Base-by-base conservation (phyloP, 2,797 vertebrate genomes). In the Gymnoscopelus microlampas region DNA sequence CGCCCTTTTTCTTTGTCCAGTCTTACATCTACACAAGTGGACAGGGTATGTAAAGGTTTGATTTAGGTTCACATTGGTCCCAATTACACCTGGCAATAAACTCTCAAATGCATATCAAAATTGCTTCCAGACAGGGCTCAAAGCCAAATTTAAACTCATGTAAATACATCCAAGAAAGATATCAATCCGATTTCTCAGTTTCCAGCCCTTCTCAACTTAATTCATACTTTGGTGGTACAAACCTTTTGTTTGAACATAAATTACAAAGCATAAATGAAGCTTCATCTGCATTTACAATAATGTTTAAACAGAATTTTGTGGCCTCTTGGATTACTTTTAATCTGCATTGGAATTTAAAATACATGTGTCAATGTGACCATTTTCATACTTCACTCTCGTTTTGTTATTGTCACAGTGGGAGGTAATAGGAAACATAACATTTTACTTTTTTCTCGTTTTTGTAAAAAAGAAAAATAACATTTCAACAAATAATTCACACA, bases 391-490 rank as follows among this genome's bases (percentile, higher is more conserved):
- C 63, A 63, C 48, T 7, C 9, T 24, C 54, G 6, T 35, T 72
- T 29, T 71, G 57, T 78, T 29, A 23, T 39, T 75, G 75, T 74
- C 81, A 73, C 69, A 39, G 63, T 70, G 67, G 80, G 76, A 80
- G 75, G 76, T 67, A 51, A 73, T 74, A 74, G 64, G 23, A 85
- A 84, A 88, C 60, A 63, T 79, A 55, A 84, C 68, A 78, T 57
- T 55, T 49, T 3, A 26, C 26, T 29, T 29, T 3, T 29, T 29
- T 29, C 26, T 29, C 3, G 26, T 29, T 29, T 29, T 29, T 29
- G 23, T 50, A 53, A 24, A 10, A 74, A 77, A 63, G 66, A 81
- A 70, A 85, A 79, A 71, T 73, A 84, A 81, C 69, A 71, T 81
- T 54, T 80, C 79, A 78, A 58, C 62, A 71, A 59, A 82, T 60